These are phyloP conservation scores for Prunella himalayana DNA, from an alignment of 2,113 vertebrate genomes.

Conservation along the genomic window DNA sequence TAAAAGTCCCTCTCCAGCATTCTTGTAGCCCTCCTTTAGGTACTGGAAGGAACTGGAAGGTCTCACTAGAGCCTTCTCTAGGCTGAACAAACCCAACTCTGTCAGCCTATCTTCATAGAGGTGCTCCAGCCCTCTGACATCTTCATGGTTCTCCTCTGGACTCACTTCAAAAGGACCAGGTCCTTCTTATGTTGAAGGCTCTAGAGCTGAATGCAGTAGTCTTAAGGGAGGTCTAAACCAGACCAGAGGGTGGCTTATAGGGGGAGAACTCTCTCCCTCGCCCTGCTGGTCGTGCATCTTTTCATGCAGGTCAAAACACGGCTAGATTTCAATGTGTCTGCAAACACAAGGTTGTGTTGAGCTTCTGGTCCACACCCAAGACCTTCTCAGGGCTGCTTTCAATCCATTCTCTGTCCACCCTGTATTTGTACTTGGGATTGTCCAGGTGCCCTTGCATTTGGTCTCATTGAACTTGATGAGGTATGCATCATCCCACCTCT, in stretches of 20 bases:
- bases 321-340: not conserved
- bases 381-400: not conserved
- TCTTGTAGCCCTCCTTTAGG: not conserved
- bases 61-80: not conserved
- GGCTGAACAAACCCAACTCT: not conserved
- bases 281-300: not conserved
- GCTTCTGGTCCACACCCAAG: not conserved
- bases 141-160: not conserved
- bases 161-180: not conserved
- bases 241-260: no score
- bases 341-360: not conserved
- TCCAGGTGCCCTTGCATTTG: not conserved
- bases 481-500: not conserved
- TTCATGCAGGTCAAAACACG: not conserved
- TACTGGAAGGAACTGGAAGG: no score
- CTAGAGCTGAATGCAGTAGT: not conserved
- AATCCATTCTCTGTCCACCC: not conserved
- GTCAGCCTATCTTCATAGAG: not conserved
- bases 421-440: not conserved
- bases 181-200: not conserved
- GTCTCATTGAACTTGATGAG: not conserved
- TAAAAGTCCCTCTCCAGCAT: not conserved
- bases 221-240: no score
- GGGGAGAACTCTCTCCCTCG: no score
- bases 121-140: not conserved